Conservation (phyloP, 2,888 invertebrate genomes). For the Cheilosia soror region DNA sequence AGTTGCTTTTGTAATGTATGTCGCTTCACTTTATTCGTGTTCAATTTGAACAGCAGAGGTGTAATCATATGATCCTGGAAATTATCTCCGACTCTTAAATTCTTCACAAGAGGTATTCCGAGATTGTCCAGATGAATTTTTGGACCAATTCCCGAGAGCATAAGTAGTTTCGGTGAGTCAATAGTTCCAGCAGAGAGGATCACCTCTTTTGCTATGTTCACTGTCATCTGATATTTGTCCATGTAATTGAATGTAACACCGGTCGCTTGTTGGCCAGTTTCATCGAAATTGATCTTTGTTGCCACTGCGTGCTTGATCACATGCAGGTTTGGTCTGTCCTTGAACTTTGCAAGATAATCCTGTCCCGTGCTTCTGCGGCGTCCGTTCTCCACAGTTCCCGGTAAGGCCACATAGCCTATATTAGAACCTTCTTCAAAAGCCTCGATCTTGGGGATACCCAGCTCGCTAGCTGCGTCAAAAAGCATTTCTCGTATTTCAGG, state of each 20-base stretch:
- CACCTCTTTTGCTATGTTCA: constrained; percentile 78
- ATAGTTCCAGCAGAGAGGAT: constrained; percentile 81
- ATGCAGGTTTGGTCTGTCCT: constrained; percentile 85
- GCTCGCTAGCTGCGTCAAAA: constrained; percentile 83
- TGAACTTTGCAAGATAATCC: constrained; percentile 86
- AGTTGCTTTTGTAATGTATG: constrained; percentile 78
- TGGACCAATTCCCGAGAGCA: constrained; percentile 82
- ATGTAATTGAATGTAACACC: constrained; percentile 85
- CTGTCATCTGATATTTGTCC: constrained; percentile 79
- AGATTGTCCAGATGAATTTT: constrained; percentile 77
- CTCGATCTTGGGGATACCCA: constrained; percentile 82
- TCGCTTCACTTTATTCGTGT: constrained; percentile 76
- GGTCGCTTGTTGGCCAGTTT: constrained; percentile 82
- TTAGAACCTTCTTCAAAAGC: constrained; percentile 83
- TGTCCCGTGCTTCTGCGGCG: constrained; percentile 90
- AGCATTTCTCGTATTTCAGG: constrained; percentile 79
- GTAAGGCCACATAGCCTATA: constrained; percentile 84
- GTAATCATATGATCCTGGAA: constrained; percentile 91
- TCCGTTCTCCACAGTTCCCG: constrained; percentile 86
- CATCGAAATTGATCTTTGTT: constrained; percentile 85
- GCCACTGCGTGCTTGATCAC: constrained; percentile 86
- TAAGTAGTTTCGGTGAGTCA: constrained; percentile 80
- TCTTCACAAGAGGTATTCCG: constrained; percentile 76
- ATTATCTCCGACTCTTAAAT: constrained; percentile 87
- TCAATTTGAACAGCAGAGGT: constrained; percentile 81